Percentiles rank a stretch among this genome's conserved stretches.
phyloP scores from a whole-genome alignment of 2,888 invertebrate species.

The Trissolcus japonicus region DNA sequence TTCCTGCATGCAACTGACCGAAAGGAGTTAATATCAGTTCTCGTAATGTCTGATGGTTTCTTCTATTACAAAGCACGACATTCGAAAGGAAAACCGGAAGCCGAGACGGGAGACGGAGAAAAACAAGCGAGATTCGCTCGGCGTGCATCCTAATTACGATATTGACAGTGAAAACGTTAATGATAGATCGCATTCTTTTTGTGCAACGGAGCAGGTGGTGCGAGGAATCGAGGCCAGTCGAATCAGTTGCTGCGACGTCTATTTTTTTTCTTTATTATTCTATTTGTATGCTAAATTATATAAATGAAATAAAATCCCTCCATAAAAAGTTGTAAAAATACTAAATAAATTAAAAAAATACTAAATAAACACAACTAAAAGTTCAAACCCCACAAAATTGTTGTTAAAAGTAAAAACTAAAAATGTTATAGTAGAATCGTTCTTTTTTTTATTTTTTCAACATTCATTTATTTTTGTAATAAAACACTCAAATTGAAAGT shows the following conservation, averaged over 20 bases:
- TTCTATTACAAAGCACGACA: conserved; percentile 26
- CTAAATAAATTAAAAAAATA: no score
- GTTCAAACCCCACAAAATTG: no score
- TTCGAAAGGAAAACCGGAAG: conserved; percentile 59
- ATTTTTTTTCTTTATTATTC: conserved; percentile 10
- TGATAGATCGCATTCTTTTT: conserved; percentile 59
- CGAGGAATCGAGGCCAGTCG: conserved; percentile 56
- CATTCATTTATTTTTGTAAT: no score
- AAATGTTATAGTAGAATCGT: no score
- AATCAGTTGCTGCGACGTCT: conserved; percentile 39
- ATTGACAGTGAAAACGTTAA: conserved; percentile 60
- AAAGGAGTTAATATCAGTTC: conserved; percentile 35
- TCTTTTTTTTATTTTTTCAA: no score
- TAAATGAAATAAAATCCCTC: no score
- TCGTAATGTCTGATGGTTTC: neutral
- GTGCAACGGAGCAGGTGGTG: conserved; percentile 55
- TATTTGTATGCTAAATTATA: conserved; percentile 10
- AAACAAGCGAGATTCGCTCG: conserved; percentile 56
- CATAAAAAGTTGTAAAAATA: neutral
- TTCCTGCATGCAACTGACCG: conserved; percentile 31
- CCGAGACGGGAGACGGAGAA: conserved; percentile 44
- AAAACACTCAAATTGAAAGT: no score
- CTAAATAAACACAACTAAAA: no score
- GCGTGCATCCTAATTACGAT: conserved; percentile 58
- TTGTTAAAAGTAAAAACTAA: no score